Conservation (phyloP, 2,797 vertebrate species). For the Phalloptychus januarius region DNA sequence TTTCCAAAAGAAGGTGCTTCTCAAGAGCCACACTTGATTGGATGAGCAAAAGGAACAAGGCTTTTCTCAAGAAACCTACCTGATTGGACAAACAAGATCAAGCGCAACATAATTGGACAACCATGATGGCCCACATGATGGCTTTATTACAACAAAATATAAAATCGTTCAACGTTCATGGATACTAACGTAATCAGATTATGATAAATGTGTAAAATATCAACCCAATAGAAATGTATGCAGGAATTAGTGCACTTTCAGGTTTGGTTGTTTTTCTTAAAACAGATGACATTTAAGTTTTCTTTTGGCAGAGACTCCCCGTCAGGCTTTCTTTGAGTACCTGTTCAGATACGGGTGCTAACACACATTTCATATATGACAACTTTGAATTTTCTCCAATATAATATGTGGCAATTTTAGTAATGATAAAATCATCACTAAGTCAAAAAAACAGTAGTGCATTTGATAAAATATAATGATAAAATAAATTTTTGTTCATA, state of each 20-base stretch:
- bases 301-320: slow-evolving; percentile 48
- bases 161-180: neutral
- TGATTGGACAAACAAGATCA: too few relatives aligned
- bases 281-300: neutral
- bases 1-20: too few relatives aligned
- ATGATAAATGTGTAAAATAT: neutral
- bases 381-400: neutral
- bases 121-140: neutral
- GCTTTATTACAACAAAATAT: neutral
- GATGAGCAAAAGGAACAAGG: too few relatives aligned
- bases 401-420: neutral
- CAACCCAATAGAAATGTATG: neutral
- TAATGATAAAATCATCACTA: neutral
- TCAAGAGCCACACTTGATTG: too few relatives aligned
- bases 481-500: neutral
- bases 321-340: slow-evolving; percentile 6
- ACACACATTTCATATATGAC: neutral
- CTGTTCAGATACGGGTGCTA: slow-evolving; percentile 5
- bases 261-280: neutral
- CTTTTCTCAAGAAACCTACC: too few relatives aligned
- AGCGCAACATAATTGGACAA: too few relatives aligned
- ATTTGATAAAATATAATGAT: neutral
- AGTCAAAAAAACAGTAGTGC: neutral
- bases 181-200: neutral
- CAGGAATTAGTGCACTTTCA: neutral